These are phyloP conservation scores for Bombylius major DNA, from an alignment of 2,888 invertebrate genomes.

Conservation along the genomic window DNA sequence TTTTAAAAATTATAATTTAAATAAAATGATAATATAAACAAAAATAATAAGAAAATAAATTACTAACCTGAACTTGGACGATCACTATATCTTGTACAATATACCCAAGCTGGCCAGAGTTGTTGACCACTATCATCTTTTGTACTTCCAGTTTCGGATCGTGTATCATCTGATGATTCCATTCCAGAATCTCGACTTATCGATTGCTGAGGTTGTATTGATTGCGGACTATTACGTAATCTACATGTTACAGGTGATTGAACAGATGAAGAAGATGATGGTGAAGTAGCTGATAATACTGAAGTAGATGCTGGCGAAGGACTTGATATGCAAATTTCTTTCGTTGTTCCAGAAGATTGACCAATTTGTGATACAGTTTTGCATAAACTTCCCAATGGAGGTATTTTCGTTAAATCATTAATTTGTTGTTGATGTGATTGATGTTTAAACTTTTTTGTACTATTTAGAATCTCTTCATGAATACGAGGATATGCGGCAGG, in stretches of 20 bases:
- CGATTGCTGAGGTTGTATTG: conserved; percentile 32
- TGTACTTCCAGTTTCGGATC: conserved; percentile 33
- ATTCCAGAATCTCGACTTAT: conserved; percentile 36
- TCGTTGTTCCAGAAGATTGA: conserved; percentile 20
- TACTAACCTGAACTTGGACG: conserved; percentile 76
- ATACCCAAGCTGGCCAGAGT: conserved; percentile 96
- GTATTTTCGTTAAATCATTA: conserved; percentile 29
- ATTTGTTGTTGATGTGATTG: conserved; percentile 2
- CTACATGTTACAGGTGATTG: conserved; percentile 19
- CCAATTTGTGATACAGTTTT: conserved; percentile 59
- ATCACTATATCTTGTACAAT: conserved; percentile 91
- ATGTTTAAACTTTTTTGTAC: conserved; percentile 18
- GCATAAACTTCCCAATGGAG: conserved; percentile 53
- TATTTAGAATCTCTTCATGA: conserved; percentile 35
- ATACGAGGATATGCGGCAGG: conserved; percentile 35
- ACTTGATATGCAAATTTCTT: conserved; percentile 16
- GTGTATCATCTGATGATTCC: conserved; percentile 37
- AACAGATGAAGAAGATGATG: conserved; percentile 22
- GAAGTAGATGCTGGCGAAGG: conserved; percentile 16
- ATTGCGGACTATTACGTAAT: conserved; percentile 28
- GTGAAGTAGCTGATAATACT: conserved; percentile 18
- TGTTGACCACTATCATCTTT: conserved; percentile 32
- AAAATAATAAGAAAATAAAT: too few relatives aligned
- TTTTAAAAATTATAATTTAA: too few relatives aligned
- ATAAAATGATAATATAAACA: too few relatives aligned